phyloP scores from a whole-genome alignment of 2,888 invertebrate genomes.

The Drosophila histrio region DNA sequence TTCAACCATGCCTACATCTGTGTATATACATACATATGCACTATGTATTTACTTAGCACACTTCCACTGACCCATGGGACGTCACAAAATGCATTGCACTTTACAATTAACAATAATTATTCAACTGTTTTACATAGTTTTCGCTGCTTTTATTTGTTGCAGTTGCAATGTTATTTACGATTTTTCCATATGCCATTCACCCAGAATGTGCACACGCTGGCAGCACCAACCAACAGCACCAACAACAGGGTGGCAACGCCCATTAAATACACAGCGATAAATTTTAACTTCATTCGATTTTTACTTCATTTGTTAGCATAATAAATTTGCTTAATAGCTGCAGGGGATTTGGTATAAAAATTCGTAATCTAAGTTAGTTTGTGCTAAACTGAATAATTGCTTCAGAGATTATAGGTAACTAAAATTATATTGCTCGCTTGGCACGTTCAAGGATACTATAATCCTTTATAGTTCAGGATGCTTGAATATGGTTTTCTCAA shows the following conservation, averaged over 20 bases:
- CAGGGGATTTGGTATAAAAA: slow-evolving; percentile 45
- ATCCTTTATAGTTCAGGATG: slow-evolving; percentile 90
- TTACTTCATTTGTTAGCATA: slow-evolving; percentile 26
- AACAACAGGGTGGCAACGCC: slow-evolving; percentile 33
- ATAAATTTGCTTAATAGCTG: slow-evolving; percentile 30
- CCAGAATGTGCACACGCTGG: slow-evolving; percentile 42
- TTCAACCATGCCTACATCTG: slow-evolving; percentile 63
- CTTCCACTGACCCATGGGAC: slow-evolving; percentile 22
- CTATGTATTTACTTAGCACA: slow-evolving; percentile 45
- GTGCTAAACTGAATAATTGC: slow-evolving; percentile 31
- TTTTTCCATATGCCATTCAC: slow-evolving; percentile 55
- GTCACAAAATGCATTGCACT: slow-evolving; percentile 51
- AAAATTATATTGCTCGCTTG: slow-evolving; percentile 63
- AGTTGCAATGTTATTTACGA: slow-evolving; percentile 59
- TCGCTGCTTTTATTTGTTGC: slow-evolving; percentile 33
- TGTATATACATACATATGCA: slow-evolving; percentile 22
- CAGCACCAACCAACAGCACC: slow-evolving; percentile 9
- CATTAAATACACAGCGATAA: slow-evolving; percentile 16
- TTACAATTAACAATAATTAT: slow-evolving; percentile 31
- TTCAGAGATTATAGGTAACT: slow-evolving; percentile 27
- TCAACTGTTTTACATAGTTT: slow-evolving; percentile 43
- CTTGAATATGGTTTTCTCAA: slow-evolving; percentile 91
- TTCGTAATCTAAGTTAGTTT: slow-evolving; percentile 5
- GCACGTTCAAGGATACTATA: slow-evolving; percentile 18
- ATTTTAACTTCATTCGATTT: slow-evolving; percentile 26